Base-by-base conservation (phyloP, 30 jellyfish, hydroid and myxozoan species). In the Pseudorhiza aurosa region DNA sequence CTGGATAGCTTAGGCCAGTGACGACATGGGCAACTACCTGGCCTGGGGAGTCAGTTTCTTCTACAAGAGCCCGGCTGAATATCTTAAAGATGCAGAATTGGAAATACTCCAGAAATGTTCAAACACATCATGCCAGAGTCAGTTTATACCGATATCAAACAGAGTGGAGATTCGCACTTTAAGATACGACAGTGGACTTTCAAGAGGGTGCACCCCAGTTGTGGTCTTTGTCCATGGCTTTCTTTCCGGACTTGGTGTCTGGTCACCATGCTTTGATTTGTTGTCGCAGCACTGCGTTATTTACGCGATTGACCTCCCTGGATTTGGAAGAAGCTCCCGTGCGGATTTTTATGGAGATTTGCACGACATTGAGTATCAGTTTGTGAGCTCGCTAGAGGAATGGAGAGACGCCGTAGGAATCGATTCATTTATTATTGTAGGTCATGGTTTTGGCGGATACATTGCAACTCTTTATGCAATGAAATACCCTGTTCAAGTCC, bases 391-490 rank as follows among this genome's bases (percentile, higher is more conserved):
- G 19, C 17, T 93, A 22, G 99, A 93, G 53, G 97, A 87, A 27
- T 93, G 99, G 99, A 60, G 99, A 51, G 91, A 72, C 53, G 90
- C 94, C 24, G 95, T 93, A 11, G 97, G 99, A 2, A 55, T 93
- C 17, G 97, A 81, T 8, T 44, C 82, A 5, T 69, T 93, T 18
- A 69, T 87, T 5, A 27, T 93, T 8, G 96, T 75, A 3, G 99
- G 99, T 18, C 99, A 93, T 70, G 95, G 99, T 28, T 93, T 93
- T 63, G 96, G 99, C n/a, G 99, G 99, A 43, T 93, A 86, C 55
- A 64, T 93, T 53, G 93, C 97, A 24, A 40, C 95, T 21, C 45
- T 85, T 6, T 93, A 93, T 68, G 83, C 99, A 15, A 62, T 87
- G 27, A 65, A 71, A 68, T 79, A 86, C 71, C 99, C 99, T 2